Base-by-base conservation (phyloP, 2,888 invertebrate genomes). In the Leistus spinibarbis region DNA sequence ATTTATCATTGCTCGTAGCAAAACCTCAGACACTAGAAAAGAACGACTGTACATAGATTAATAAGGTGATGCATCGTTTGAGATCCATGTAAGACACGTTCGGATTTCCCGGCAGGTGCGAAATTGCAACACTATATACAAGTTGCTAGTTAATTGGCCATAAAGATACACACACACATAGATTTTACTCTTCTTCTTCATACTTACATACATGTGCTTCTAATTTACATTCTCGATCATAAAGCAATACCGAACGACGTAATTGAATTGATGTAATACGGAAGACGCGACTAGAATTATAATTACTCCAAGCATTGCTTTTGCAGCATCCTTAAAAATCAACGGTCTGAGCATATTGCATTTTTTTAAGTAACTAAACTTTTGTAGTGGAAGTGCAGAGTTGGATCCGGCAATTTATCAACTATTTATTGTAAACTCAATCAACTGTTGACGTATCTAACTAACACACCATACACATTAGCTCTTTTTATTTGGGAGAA, bases 231-330 rank as follows among this genome's bases (percentile, higher is more conserved):
- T 24, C 20, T 16, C 71, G 64, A 65, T 71, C 70, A 62, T 70
- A 63, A 70, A 70, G 62, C 70, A 16, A 27, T 5, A 19, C 27
- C 17, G 22, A 17, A 16, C 65, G 24, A 17, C 40, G 54, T 71
- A 71, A 71, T 71, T 71, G 65, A 73, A 67, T 73, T 73, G 67
- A 73, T 73, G 73, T 73, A 67, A 67, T 67, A 73, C 60, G 73
- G 73, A 73, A 73, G 60, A 67, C 67, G 64, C 54, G 24, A 23
- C 20, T 20, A 54, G 70, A 70, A 70, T 70, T 70, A 63, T 63
- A 69, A 69, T 69, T 27, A 60, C 69, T 40, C 40, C 40, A 40
- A 40, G 40, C 40, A 10, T 13, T n/a, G n/a, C n/a, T n/a, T n/a
- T n/a, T n/a, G n/a, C n/a, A n/a, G n/a, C n/a, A n/a, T n/a, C n/a